A percentile compares a stretch with the other conserved stretches of the same genome.
Evolutionary conservation across 2,113 vertebrate species (phyloP).

Genomic region (Leucoraja erinaceus): DNA sequence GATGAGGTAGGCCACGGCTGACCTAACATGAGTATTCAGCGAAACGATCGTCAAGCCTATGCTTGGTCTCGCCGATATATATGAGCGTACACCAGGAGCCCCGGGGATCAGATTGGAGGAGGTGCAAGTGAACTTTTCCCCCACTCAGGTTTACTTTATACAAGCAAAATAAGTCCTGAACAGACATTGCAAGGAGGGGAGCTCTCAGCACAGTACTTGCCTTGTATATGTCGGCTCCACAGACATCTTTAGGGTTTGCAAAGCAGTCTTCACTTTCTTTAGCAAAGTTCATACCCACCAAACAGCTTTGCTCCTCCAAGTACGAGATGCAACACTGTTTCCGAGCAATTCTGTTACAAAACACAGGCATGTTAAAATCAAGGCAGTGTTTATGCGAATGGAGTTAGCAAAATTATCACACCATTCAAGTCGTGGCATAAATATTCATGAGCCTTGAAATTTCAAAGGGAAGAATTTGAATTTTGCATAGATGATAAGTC

Average conservation of each 20-base stretch:
- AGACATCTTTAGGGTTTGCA: slow-evolving; percentile 53
- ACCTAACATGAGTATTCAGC: too few relatives aligned
- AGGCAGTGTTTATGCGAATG: not conserved
- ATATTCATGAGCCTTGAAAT: not conserved
- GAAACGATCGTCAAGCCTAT: too few relatives aligned
- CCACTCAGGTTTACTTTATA: too few relatives aligned
- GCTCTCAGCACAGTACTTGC: slow-evolving; percentile 48
- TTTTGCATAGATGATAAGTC: not conserved
- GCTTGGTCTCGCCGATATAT: too few relatives aligned
- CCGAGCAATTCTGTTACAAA: slow-evolving; percentile 63
- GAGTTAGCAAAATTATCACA: not conserved
- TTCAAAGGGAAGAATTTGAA: not conserved
- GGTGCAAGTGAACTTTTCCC: too few relatives aligned
- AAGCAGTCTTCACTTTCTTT: slow-evolving; percentile 67
- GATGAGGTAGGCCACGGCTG: too few relatives aligned
- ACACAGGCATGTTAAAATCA: not conserved
- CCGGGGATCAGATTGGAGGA: too few relatives aligned
- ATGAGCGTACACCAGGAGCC: too few relatives aligned
- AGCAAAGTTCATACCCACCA: slow-evolving; percentile 69
- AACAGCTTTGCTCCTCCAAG: slow-evolving; percentile 72
- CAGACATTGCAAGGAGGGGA: not conserved
- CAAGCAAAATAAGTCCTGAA: not conserved
- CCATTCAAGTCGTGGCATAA: not conserved
- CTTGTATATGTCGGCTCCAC: slow-evolving; percentile 66
- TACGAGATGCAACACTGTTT: slow-evolving; percentile 76